Evolutionary conservation across 2,113 vertebrate species (phyloP), one percentile per base, ranked within the genome.

Genomic region (Riparia riparia): DNA sequence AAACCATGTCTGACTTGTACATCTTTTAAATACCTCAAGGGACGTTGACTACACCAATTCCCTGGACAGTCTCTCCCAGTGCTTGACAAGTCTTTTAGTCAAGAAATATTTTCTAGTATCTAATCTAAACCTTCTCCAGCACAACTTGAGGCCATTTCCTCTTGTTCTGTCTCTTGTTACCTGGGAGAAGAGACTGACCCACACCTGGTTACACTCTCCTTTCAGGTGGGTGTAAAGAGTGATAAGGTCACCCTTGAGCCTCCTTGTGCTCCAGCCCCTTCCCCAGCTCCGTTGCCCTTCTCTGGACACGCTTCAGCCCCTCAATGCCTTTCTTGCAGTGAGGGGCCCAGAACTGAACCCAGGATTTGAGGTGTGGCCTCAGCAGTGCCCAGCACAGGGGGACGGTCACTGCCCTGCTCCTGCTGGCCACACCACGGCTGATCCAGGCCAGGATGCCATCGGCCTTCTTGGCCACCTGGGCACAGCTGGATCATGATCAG

Each of bases 161-260:
- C 34, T 47, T 14, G 1, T 45, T 0, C 54, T 69, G 5, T 61
- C 14, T 2, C 7, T 37, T 34, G 34, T 34, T 13, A 4, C 9
- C 17, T 22, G 9, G 3, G 0, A 89, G n/a, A 76, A 54, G 17
- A 41, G 7, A 0, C 4, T 0, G 0, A 37, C 14, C 7, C 31
- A 2, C 14, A 22, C 13, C 13, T 21, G 4, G 14, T 17, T 31
- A 2, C 20, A 19, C 1, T 24, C 26, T 71, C 24, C 34, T 56
- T 14, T 49, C 50, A 50, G 17, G 22, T 1, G 1, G 6, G 0
- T 26, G 6, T 3, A 64, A 3, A 44, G 50, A 49, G 12, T 1
- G 6, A 12, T 10, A 7, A 37, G 34, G 17, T 50, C 6, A 8
- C 19, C 10, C 31, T 18, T 49, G 50, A 72, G 20, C 10, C 25